phyloP scores from a whole-genome alignment of 2,113 vertebrate genomes.

The Calyptommatus sinebrachiatus region DNA sequence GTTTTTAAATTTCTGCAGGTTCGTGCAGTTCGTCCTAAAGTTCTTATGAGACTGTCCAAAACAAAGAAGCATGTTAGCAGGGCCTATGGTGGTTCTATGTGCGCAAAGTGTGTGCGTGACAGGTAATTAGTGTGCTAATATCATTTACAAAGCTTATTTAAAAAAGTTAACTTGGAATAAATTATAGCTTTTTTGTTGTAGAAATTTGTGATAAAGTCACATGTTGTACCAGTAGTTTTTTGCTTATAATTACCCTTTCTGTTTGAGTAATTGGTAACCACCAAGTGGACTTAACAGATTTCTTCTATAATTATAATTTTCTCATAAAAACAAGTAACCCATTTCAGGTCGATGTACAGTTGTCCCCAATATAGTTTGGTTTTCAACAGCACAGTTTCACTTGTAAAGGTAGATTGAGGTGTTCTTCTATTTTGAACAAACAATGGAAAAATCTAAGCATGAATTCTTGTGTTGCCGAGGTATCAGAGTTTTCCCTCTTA shows the following conservation, averaged over 20 bases:
- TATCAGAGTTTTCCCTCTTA: no score
- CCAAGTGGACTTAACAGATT: background rate
- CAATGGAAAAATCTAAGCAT: no score
- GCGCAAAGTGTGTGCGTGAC: conserved; percentile 96
- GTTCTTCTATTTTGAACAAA: no score
- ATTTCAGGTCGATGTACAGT: background rate
- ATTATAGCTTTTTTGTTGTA: background rate
- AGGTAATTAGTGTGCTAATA: conserved; percentile 74
- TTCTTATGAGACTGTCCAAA: conserved; percentile 97
- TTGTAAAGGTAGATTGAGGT: no score
- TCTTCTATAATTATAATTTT: background rate
- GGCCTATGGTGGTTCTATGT: conserved; percentile 98
- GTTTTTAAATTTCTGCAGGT: conserved; percentile 71
- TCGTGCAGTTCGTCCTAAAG: conserved; percentile 93
- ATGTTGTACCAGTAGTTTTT: background rate
- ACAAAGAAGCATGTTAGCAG: conserved; percentile 97
- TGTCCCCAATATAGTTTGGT: no score
- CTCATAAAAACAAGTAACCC: background rate
- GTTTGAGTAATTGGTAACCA: background rate
- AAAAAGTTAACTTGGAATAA: background rate
- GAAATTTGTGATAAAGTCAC: background rate
- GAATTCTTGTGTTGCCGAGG: no score
- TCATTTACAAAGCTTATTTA: background rate
- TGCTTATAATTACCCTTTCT: background rate
- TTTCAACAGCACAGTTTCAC: no score